Evolutionary conservation across 2,113 vertebrate genomes (phyloP), one percentile per base, ranked within the genome.

Genomic region (Chionodraco myersi): DNA sequence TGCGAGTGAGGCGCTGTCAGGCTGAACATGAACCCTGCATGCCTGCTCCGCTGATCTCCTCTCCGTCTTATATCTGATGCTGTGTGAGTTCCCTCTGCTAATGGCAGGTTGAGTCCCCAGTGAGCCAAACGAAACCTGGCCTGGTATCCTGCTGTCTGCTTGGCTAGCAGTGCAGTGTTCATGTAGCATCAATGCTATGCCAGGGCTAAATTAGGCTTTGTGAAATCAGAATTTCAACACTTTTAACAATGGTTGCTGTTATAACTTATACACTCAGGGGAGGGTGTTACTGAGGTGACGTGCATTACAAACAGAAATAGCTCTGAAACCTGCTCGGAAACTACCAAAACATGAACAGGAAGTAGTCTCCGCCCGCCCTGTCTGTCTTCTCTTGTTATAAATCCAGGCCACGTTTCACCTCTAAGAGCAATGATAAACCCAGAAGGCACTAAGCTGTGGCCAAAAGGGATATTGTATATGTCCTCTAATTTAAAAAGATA

Each of bases 111-210:
- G 82, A 75, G 75, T 87, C 84, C 84, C 87, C 60, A 53, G 77
- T 77, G 85, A 88, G 88, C 76, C 86, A 51, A 82, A 79, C 74
- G 53, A 72, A 86, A 80, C 81, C 73, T 70, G 72, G 91, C 82
- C 78, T 80, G 69, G 80, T 73, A 71, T 83, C 83, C 79, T 87
- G 77, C 81, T 85, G 78, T 80, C 82, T 80, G 83, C 89, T 90
- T 86, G 87, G 90, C 84, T 89, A 89, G 87, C 87, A 84, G 86
- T 77, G 65, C 78, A 83, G 82, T 69, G 64, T 88, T 91, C 73
- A 77, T 91, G 78, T 90, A 86, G 89, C 84, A 83, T 91, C 75
- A 86, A 58, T 79, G 79, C 82, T 83, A 75, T 72, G 78, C 83
- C 90, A 82, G 79, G 36, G 78, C 82, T 90, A 88, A 91, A 90